Evolutionary conservation across 2,113 vertebrate species (phyloP).

Genomic region (Myrmophylax atrothorax): DNA sequence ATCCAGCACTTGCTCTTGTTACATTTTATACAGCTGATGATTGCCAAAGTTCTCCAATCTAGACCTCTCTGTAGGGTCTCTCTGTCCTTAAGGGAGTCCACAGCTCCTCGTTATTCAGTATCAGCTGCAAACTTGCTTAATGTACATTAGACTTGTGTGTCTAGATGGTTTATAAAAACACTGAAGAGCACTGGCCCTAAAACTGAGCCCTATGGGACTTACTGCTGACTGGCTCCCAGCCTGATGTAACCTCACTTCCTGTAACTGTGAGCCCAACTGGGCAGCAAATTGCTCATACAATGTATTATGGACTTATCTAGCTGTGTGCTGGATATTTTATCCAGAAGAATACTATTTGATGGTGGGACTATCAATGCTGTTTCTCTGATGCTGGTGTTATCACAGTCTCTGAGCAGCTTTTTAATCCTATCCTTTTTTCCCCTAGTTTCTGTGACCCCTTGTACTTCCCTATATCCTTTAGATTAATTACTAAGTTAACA

Average conservation of each 20-base stretch:
- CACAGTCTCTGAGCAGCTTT: not conserved
- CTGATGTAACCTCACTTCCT: not conserved
- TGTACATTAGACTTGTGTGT: not conserved
- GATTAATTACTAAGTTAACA: not conserved
- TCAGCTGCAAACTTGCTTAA: not conserved
- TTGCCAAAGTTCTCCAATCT: not conserved
- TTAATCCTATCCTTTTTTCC: not conserved
- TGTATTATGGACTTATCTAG: no score
- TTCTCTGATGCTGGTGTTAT: not conserved
- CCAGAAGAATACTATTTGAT: not conserved
- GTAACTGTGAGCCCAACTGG: not conserved
- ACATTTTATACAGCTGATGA: not conserved
- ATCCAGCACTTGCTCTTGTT: not conserved
- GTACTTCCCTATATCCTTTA: not conserved
- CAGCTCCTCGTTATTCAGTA: not conserved
- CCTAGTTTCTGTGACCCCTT: not conserved
- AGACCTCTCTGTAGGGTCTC: not conserved
- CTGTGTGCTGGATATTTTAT: no score
- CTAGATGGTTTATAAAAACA: not conserved
- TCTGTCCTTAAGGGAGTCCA: not conserved
- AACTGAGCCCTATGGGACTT: not conserved
- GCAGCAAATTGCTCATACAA: not conserved
- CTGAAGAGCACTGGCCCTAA: not conserved
- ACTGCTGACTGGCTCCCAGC: not conserved
- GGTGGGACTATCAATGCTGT: no score